phyloP scores from a whole-genome alignment of 2,113 vertebrate species.

The Indri indri region DNA sequence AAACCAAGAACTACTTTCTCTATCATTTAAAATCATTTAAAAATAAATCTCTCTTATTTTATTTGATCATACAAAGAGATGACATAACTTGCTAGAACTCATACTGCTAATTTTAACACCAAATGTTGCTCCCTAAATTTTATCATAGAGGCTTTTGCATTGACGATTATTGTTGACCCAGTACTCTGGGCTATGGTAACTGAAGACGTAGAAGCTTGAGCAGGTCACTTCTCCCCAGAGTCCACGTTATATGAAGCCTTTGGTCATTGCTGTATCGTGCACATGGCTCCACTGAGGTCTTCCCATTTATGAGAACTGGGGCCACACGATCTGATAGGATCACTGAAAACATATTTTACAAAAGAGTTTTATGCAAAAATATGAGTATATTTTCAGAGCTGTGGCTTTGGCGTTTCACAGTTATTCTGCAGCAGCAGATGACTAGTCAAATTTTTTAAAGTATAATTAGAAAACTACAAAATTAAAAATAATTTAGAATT shows the following conservation, averaged over 20 bases:
- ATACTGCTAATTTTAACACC: neutral
- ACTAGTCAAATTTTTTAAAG: neutral
- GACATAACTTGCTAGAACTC: neutral
- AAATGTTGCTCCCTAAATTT: neutral
- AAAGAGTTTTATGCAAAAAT: neutral
- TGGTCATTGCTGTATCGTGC: accelerated
- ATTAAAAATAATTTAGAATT: neutral
- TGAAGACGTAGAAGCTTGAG: neutral
- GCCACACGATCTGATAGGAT: neutral
- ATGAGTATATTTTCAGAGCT: neutral
- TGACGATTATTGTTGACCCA: neutral
- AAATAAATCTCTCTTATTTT: neutral
- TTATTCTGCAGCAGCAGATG: neutral
- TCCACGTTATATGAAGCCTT: neutral
- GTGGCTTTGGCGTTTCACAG: neutral
- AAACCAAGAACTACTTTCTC: neutral
- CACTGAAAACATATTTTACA: neutral
- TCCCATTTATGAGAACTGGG: neutral
- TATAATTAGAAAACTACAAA: neutral
- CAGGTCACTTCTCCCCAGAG: accelerated
- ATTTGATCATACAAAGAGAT: neutral
- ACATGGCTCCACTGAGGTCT: too few species aligned
- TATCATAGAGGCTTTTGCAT: neutral
- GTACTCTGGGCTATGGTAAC: accelerated
- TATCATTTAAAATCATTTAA: neutral